Percentiles rank a stretch among this genome's conserved stretches.
Conservation (phyloP, 2,888 invertebrate species). For the Trachelus iudaicus region DNA sequence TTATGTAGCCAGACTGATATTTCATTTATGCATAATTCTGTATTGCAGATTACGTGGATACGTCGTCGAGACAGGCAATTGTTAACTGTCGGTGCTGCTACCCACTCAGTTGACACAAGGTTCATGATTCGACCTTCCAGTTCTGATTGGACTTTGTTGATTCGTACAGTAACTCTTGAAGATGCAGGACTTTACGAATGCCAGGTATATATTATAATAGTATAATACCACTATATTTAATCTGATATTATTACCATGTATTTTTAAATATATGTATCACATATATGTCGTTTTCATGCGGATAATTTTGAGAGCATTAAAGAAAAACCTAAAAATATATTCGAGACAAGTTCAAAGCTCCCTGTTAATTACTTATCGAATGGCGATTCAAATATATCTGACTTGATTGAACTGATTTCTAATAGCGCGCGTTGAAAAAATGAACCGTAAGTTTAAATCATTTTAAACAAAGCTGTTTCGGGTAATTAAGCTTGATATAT, state of each 20-base stretch:
- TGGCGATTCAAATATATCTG: too few species aligned
- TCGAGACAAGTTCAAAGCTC: background rate
- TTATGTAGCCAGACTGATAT: background rate
- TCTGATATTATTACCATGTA: too few species aligned
- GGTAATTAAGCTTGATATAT: conserved; percentile 17
- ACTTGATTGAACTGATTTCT: too few species aligned
- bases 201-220: conserved; percentile 43
- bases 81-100: conserved; percentile 60
- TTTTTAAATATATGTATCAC: too few species aligned
- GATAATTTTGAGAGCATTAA: background rate
- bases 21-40: background rate
- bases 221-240: too few species aligned
- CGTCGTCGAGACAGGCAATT: conserved; percentile 58
- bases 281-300: too few species aligned
- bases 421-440: background rate
- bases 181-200: conserved; percentile 61
- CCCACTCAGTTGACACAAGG: conserved; percentile 60
- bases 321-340: background rate
- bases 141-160: conserved; percentile 59
- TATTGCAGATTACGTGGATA: conserved; percentile 61
- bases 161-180: conserved; percentile 54
- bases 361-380: background rate
- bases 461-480: background rate
- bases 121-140: conserved; percentile 58
- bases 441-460: background rate